Evolutionary conservation across 2,888 invertebrate species (phyloP).

Genomic region (Drosophila mettleri): DNA sequence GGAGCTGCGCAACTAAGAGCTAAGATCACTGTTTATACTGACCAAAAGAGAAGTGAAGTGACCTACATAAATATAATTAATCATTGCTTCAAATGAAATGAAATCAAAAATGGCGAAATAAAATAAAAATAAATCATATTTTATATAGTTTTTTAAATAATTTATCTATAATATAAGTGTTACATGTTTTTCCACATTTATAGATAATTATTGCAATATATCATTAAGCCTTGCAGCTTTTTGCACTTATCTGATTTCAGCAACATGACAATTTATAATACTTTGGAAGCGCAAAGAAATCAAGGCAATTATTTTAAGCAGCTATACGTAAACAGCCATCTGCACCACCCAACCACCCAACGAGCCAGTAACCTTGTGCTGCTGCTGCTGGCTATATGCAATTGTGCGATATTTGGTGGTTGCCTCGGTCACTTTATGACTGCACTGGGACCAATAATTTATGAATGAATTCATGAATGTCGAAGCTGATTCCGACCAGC

Average conservation of each 20-base stretch:
- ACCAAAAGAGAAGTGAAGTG: neutral
- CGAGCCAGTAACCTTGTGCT: constrained; percentile 13
- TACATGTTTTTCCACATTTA: too few relatives aligned
- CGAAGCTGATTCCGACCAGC: constrained; percentile 45
- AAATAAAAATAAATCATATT: too few relatives aligned
- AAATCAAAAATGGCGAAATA: neutral
- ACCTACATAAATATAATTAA: neutral
- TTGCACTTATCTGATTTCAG: constrained; percentile 17
- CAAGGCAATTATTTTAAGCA: constrained; percentile 58
- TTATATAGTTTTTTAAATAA: too few relatives aligned
- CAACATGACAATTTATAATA: constrained; percentile 35
- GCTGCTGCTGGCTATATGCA: constrained; percentile 54
- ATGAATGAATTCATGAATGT: constrained; percentile 81
- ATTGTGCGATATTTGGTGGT: constrained; percentile 76
- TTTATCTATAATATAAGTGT: too few relatives aligned
- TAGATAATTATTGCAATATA: neutral
- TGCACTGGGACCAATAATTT: constrained; percentile 80
- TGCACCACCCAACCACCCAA: constrained; percentile 27
- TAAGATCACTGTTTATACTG: neutral
- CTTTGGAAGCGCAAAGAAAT: constrained; percentile 33
- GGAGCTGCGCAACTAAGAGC: neutral
- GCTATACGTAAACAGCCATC: constrained; percentile 43
- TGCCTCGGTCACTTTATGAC: constrained; percentile 74
- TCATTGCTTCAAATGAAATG: neutral
- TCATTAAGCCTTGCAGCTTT: neutral